phyloP scores from a whole-genome alignment of 2,797 vertebrate genomes.

The Pseudomugil gertrudae region DNA sequence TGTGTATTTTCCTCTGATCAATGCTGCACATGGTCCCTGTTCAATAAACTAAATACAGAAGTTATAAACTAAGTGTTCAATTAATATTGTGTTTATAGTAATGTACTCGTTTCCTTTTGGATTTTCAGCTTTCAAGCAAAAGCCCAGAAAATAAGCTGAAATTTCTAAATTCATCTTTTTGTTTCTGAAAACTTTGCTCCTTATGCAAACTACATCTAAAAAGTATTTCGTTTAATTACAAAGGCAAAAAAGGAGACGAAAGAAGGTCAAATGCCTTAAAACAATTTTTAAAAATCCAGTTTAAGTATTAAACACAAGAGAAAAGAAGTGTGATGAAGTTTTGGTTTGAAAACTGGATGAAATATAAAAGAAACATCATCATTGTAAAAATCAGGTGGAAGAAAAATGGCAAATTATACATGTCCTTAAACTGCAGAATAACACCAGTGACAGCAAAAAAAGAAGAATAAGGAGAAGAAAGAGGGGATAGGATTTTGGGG shows the following conservation, averaged over 20 bases:
- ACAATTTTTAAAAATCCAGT: slow-evolving; percentile 25
- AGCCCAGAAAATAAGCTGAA: too few species aligned
- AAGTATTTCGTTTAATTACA: slow-evolving; percentile 16
- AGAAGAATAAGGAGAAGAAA: slow-evolving; percentile 31
- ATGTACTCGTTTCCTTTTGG: too few species aligned
- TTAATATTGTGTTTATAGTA: too few species aligned
- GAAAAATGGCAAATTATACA: slow-evolving; percentile 37
- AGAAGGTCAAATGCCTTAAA: neutral
- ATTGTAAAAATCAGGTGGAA: slow-evolving; percentile 29
- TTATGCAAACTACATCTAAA: neutral
- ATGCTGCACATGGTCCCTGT: too few species aligned
- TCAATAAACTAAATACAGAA: too few species aligned
- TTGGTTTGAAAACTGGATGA: neutral
- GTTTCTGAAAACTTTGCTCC: neutral
- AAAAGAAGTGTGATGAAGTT: slow-evolving; percentile 20
- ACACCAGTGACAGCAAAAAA: slow-evolving; percentile 35
- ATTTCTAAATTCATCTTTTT: too few species aligned
- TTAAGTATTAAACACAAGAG: slow-evolving; percentile 1
- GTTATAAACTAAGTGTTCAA: too few species aligned
- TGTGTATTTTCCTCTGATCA: too few species aligned
- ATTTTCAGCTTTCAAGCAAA: too few species aligned
- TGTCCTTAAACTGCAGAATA: slow-evolving; percentile 44
- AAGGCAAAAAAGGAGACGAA: neutral
- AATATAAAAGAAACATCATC: slow-evolving; percentile 30
- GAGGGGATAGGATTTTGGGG: slow-evolving; percentile 63